These are phyloP conservation scores for Branchinecta lindahli DNA, from an alignment of 1,140 invertebrate genomes.

Conservation along the genomic window DNA sequence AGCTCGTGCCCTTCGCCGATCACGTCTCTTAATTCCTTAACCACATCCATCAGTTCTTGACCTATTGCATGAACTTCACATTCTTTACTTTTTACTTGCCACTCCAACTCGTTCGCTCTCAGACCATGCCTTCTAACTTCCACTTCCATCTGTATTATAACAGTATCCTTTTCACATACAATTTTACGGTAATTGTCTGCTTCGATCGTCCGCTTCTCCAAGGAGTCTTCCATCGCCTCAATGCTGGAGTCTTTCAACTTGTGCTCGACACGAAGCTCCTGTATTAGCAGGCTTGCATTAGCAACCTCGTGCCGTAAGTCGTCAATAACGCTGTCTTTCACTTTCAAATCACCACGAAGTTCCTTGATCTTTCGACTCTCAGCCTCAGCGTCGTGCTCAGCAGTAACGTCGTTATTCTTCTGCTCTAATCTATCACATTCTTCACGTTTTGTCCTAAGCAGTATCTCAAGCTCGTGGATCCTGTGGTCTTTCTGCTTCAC, in stretches of 20 bases:
- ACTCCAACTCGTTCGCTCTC: too few relatives aligned
- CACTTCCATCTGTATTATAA: too few relatives aligned
- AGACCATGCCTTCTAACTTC: too few relatives aligned
- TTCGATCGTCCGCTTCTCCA: not conserved
- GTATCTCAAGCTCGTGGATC: slow-evolving; percentile 61
- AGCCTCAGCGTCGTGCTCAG: not conserved
- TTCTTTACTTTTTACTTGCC: too few relatives aligned
- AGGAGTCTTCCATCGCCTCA: not conserved
- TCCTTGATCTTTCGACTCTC: not conserved
- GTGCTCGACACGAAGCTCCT: not conserved
- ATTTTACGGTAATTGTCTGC: not conserved
- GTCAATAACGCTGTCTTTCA: slow-evolving; percentile 3
- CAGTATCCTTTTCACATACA: not conserved
- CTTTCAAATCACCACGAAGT: not conserved
- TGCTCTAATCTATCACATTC: slow-evolving; percentile 40
- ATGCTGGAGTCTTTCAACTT: not conserved
- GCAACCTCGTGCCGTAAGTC: not conserved
- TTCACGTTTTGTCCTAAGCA: slow-evolving; percentile 41
- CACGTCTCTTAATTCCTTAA: too few relatives aligned
- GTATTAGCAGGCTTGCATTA: not conserved
- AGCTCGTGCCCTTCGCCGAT: too few relatives aligned
- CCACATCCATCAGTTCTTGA: too few relatives aligned
- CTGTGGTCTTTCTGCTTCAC: slow-evolving; percentile 37
- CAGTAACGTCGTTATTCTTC: slow-evolving; percentile 22
- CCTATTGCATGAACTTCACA: too few relatives aligned